Conservation (phyloP, 2,888 invertebrate species). For the Catonia carolina region DNA sequence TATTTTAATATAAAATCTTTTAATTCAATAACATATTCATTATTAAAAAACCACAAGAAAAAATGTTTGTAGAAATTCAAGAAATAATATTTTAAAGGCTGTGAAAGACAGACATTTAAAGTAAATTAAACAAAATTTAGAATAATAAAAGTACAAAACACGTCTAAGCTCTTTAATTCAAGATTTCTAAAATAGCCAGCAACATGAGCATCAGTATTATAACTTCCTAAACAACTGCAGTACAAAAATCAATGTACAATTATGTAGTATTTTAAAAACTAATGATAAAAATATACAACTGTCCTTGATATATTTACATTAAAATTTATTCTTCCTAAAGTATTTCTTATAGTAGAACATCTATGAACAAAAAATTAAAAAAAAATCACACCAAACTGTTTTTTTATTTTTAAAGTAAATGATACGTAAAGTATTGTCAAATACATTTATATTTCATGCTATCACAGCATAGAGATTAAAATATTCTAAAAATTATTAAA, state of each 20-base stretch:
- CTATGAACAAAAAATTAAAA: neutral
- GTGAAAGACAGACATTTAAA: constrained; percentile 7
- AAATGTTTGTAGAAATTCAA: too few species aligned
- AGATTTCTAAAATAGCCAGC: neutral
- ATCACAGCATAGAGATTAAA: neutral
- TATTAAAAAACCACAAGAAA: too few species aligned
- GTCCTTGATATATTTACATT: too few species aligned
- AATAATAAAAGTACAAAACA: neutral
- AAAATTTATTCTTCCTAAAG: neutral
- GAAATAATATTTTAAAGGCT: constrained; percentile 11
- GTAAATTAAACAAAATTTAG: neutral
- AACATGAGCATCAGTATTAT: too few species aligned
- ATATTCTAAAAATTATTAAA: neutral
- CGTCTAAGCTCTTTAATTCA: constrained; percentile 11
- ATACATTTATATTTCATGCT: neutral
- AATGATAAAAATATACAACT: too few species aligned
- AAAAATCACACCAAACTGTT: constrained; percentile 1
- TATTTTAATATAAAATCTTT: too few species aligned
- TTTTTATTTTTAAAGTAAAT: neutral
- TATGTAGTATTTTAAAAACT: too few species aligned
- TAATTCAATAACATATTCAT: too few species aligned
- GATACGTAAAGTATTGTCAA: too few species aligned
- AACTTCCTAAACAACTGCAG: too few species aligned
- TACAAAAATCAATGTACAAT: too few species aligned
- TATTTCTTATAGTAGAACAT: neutral